These are phyloP conservation scores for Dryococelus australis DNA, from an alignment of 2,888 invertebrate species.

Conservation along the genomic window DNA sequence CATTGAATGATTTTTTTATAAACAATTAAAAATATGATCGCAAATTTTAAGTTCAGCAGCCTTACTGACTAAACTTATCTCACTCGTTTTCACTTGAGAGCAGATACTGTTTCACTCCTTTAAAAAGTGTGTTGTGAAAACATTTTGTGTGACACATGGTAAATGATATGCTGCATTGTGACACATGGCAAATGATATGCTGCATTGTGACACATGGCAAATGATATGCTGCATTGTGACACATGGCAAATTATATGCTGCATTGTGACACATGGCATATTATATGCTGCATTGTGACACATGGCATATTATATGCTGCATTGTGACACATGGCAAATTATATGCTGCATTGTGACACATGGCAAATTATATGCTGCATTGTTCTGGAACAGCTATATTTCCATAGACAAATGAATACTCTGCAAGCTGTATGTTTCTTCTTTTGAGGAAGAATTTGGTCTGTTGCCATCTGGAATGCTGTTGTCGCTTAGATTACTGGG, in stretches of 20 bases:
- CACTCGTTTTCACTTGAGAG: no score
- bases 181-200: neutral
- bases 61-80: neutral
- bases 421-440: neutral
- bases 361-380: no score
- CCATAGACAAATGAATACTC: neutral
- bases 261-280: no score
- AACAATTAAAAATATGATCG: neutral
- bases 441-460: neutral
- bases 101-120: no score
- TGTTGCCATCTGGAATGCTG: neutral
- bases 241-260: no score
- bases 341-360: neutral
- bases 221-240: neutral
- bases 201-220: neutral
- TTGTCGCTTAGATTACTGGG: no score
- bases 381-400: no score
- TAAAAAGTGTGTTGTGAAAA: no score
- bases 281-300: no score
- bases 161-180: neutral
- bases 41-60: neutral
- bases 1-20: neutral
- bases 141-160: no score
- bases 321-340: neutral
- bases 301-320: no score